Evolutionary conservation across 2,888 invertebrate genomes (phyloP), one percentile per base, ranked within the genome.

Genomic region (Chaitophorus viminalis): DNA sequence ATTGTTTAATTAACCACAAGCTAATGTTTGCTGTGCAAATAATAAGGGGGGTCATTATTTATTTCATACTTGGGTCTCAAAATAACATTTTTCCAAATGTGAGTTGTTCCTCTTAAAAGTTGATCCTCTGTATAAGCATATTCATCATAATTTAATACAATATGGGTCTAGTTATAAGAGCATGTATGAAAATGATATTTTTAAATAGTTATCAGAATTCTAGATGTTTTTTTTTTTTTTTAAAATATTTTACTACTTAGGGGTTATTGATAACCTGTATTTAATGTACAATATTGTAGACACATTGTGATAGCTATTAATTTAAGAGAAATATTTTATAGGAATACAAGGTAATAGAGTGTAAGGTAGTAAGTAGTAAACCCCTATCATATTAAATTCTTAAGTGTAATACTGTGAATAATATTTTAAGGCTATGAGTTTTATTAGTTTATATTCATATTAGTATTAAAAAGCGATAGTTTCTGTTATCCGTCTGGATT

Each of bases 291-390:
- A 74, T 74, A 82, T n/a, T 82, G n/a, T 82, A 82, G 72, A 8
- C 72, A n/a, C 3, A 54, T 74, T 74, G 72, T 82, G 82, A 82
- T 54, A 21, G 72, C 33, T 82, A n/a, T 36, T 82, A 21, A 74
- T 82, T 29, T 82, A 82, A 81, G 68, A 70, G 1, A 54, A 54
- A 36, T 74, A 54, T 83, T 74, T 76, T 18, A 84, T 76, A 76
- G 84, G 84, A 5, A 52, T 68, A 77, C 85, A 85, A 52, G 77
- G 85, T 85, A 77, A 77, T 77, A 77, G 68, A n/a, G n/a, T 77
- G 31, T 85, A 85, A 85, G 85, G 18, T 52, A 65, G 79, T 81
- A 29, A 65, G 31, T 52, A 36, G n/a, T n/a, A n/a, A n/a, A 74
- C n/a, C 46, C 8, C 6, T 65, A 0, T 14, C 36, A 36, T 14